These are phyloP conservation scores for Paralichthys olivaceus DNA, from an alignment of 2,113 vertebrate species.

Conservation along the genomic window DNA sequence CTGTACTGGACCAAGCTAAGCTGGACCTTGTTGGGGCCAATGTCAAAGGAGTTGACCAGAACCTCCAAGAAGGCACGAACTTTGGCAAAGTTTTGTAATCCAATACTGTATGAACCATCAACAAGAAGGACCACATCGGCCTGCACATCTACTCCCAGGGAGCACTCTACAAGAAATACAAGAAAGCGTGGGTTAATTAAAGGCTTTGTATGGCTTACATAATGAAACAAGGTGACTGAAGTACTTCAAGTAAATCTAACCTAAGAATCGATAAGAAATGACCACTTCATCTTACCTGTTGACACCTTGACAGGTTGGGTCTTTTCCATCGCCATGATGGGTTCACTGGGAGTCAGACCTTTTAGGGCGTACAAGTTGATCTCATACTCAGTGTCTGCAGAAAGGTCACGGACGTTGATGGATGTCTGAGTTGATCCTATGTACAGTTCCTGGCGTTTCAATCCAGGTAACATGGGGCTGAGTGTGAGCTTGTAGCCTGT, in stretches of 20 bases:
- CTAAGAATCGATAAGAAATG: not conserved
- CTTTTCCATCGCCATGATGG: conserved; percentile 90
- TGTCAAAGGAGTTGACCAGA: conserved; percentile 94
- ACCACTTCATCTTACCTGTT: conserved; percentile 85
- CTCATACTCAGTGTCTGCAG: conserved; percentile 94
- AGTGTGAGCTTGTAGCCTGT: conserved; percentile 94
- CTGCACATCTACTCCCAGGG: conserved; percentile 96
- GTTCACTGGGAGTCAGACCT: conserved; percentile 91
- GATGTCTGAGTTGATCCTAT: conserved; percentile 88
- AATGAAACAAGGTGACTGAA: not conserved
- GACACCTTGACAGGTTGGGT: conserved; percentile 94
- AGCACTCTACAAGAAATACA: conserved; percentile 89
- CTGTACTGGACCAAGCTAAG: conserved; percentile 99
- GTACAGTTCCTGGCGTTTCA: conserved; percentile 90
- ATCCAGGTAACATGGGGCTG: conserved; percentile 89
- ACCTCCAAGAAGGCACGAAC: conserved; percentile 97
- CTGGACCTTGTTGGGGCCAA: conserved; percentile 91
- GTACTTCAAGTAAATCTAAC: not conserved
- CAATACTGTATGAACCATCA: conserved; percentile 98
- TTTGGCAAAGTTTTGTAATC: conserved; percentile 98
- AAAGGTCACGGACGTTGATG: conserved; percentile 92
- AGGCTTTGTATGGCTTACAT: not conserved
- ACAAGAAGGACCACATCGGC: conserved; percentile 97
- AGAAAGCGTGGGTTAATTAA: conserved; percentile 76
- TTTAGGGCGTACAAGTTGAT: conserved; percentile 93